A percentile compares a stretch with the other conserved stretches of the same genome.
phyloP scores from a whole-genome alignment of 1,140 invertebrate genomes.

The Drosophila obscura region DNA sequence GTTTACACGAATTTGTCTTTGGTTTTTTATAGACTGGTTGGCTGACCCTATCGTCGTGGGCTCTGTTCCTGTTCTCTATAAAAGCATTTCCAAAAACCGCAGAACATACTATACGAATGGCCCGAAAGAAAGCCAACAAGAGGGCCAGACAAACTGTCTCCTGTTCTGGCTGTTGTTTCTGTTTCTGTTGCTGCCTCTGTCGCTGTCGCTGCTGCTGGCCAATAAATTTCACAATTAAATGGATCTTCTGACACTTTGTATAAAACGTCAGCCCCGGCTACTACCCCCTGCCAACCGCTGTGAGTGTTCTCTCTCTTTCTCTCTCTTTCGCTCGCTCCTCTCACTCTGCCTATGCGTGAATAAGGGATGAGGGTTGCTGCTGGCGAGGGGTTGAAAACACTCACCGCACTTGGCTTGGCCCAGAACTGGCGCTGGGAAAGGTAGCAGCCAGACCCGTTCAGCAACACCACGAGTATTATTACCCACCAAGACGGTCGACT shows the following conservation, averaged over 20 bases:
- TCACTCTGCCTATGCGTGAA: slow-evolving; percentile 19
- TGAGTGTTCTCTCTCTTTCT: slow-evolving; percentile 6
- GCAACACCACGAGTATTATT: slow-evolving; percentile 1
- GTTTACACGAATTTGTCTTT: slow-evolving; percentile 63
- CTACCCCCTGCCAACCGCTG: slow-evolving; percentile 54
- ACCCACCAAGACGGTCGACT: slow-evolving; percentile 28
- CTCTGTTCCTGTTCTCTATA: slow-evolving; percentile 15
- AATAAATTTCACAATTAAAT: slow-evolving; percentile 82
- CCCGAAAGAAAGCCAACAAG: slow-evolving; percentile 64
- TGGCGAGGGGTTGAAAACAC: slow-evolving; percentile 61
- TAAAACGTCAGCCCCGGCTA: slow-evolving; percentile 55
- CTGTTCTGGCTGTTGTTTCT: slow-evolving; percentile 32
- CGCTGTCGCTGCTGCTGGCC: slow-evolving; percentile 46
- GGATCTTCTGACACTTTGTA: slow-evolving; percentile 76
- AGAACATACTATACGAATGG: slow-evolving; percentile 47
- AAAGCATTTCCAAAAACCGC: slow-evolving; percentile 75
- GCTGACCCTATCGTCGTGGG: neutral
- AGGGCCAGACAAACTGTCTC: slow-evolving; percentile 75
- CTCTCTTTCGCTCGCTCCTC: slow-evolving; percentile 4
- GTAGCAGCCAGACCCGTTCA: slow-evolving; percentile 51
- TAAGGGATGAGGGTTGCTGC: slow-evolving; percentile 76
- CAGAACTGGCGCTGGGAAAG: slow-evolving; percentile 79
- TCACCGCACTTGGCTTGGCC: slow-evolving; percentile 59
- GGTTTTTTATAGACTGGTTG: slow-evolving; percentile 40
- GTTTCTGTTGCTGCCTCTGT: slow-evolving; percentile 16